phyloP scores from a whole-genome alignment of 2,888 invertebrate species.

The Dichetophora obliterata region DNA sequence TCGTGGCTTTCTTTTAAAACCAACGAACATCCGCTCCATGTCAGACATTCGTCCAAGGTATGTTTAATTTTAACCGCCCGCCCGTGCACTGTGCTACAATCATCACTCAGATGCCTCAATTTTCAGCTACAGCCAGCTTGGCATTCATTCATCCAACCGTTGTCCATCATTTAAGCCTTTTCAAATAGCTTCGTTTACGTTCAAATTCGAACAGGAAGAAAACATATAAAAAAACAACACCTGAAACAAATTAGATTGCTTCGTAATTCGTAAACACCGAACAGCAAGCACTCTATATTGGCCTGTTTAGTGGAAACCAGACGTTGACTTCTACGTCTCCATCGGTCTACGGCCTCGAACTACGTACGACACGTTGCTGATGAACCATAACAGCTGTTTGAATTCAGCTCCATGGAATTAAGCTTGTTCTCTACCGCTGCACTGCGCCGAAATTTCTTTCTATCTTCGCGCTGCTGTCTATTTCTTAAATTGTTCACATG shows the following conservation, averaged over 20 bases:
- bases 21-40: background rate
- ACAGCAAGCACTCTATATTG: conserved; percentile 11
- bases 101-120: conserved; percentile 49
- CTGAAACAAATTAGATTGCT: conserved; percentile 62
- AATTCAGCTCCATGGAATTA: conserved; percentile 14
- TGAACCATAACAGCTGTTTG: conserved; percentile 33
- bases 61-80: background rate
- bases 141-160: conserved; percentile 17
- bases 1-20: conserved; percentile 9
- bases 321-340: conserved; percentile 50
- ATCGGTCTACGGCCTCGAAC: conserved; percentile 21
- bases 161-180: background rate
- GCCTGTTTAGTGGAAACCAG: conserved; percentile 41
- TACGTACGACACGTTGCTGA: conserved; percentile 27
- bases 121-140: conserved; percentile 19
- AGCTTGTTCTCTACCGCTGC: background rate
- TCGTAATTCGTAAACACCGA: background rate
- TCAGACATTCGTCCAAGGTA: background rate
- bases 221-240: conserved; percentile 47
- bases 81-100: background rate
- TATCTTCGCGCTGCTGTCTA: background rate
- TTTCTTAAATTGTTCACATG: conserved; percentile 19
- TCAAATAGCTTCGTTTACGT: background rate
- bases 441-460: background rate
- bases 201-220: conserved; percentile 6